phyloP scores from a whole-genome alignment of 2,888 invertebrate species.

The Patella pellucida region DNA sequence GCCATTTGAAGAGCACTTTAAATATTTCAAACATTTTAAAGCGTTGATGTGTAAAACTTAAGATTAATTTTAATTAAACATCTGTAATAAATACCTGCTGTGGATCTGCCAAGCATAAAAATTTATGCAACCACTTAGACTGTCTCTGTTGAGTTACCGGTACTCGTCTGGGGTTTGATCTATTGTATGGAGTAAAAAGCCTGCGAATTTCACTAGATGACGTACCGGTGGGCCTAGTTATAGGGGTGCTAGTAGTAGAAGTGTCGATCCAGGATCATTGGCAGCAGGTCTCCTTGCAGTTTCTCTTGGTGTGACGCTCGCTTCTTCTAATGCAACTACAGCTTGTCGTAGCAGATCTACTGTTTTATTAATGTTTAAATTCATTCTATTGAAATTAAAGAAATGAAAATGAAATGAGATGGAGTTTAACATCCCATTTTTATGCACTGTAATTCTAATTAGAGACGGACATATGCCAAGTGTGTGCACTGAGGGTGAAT shows the following conservation, averaged over 20 bases:
- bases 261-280: not conserved
- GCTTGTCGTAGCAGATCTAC: constrained; percentile 8
- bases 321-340: constrained; percentile 1
- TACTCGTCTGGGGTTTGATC: not conserved
- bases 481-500: too few species aligned
- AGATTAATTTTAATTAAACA: constrained; percentile 2
- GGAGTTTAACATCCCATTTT: too few species aligned
- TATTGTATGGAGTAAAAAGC: not conserved
- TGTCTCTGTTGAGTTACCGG: not conserved
- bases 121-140: not conserved
- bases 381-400: not conserved
- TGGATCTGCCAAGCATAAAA: constrained; percentile 12
- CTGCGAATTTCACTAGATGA: not conserved
- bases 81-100: constrained; percentile 10
- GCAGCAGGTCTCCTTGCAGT: constrained; percentile 8
- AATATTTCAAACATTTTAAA: constrained; percentile 11
- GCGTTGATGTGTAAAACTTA: not conserved
- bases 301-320: not conserved
- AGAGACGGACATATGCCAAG: too few species aligned
- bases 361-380: constrained; percentile 6
- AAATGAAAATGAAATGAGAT: too few species aligned
- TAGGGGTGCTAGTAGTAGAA: constrained; percentile 1
- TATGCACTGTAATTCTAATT: too few species aligned
- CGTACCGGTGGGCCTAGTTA: not conserved
- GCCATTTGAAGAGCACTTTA: not conserved